phyloP scores from a whole-genome alignment of 2,888 invertebrate genomes.

The Platycheirus rosarum region DNA sequence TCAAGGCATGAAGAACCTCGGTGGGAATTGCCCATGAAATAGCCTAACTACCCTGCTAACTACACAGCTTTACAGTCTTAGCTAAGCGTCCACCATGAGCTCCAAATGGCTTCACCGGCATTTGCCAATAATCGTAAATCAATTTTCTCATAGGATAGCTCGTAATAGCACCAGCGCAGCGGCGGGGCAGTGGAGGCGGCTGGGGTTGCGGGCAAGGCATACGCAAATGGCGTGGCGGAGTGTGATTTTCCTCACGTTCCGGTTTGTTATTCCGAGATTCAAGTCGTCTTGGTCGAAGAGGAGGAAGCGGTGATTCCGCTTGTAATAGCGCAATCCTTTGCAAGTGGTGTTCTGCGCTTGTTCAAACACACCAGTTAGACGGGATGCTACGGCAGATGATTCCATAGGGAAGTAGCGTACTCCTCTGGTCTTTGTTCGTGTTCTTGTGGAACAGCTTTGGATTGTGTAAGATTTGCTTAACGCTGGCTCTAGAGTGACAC shows the following conservation, averaged over 20 bases:
- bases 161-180: constrained; percentile 58
- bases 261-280: constrained; percentile 44
- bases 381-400: constrained; percentile 51
- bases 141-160: constrained; percentile 70
- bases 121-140: constrained; percentile 74
- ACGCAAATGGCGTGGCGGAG: constrained; percentile 42
- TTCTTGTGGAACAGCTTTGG: constrained; percentile 5
- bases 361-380: constrained; percentile 62
- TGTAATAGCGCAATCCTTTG: constrained; percentile 41
- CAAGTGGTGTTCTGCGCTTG: constrained; percentile 68
- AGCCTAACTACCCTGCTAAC: constrained; percentile 62
- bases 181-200: not conserved
- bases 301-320: not conserved
- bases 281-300: constrained; percentile 8
- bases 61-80: constrained; percentile 47
- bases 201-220: not conserved
- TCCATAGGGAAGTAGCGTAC: constrained; percentile 46
- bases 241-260: constrained; percentile 70
- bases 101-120: constrained; percentile 72
- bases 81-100: constrained; percentile 44
- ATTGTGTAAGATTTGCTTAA: constrained; percentile 49
- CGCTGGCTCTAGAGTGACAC: constrained; percentile 51
- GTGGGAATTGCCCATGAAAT: constrained; percentile 68
- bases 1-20: constrained; percentile 28
- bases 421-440: constrained; percentile 18